A percentile compares a stretch with the other conserved stretches of the same genome.
phyloP scores from a whole-genome alignment of 2,113 vertebrate species.

The Ciconia boyciana region DNA sequence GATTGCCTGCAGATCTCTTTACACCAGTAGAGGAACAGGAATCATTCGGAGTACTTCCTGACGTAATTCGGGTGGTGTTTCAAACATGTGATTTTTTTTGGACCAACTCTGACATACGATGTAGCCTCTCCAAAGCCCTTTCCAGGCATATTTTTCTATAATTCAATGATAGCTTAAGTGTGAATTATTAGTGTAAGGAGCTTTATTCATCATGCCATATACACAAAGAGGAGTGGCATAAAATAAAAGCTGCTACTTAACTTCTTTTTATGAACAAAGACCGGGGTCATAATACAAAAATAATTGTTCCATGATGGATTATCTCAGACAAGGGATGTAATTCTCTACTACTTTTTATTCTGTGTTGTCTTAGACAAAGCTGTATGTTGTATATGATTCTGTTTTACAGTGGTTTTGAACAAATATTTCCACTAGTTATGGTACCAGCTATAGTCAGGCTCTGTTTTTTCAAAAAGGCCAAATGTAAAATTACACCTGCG shows the following conservation, averaged over 20 bases:
- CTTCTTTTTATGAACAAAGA: background rate
- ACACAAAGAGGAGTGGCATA: background rate
- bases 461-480: background rate
- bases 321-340: background rate
- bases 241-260: background rate
- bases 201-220: background rate
- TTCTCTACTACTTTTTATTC: background rate
- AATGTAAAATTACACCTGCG: background rate
- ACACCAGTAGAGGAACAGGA: background rate
- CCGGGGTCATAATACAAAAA: background rate
- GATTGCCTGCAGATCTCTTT: slow-evolving; percentile 16
- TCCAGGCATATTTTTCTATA: background rate
- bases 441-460: background rate
- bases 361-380: background rate
- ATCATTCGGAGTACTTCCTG: background rate
- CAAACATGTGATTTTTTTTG: background rate
- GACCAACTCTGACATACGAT: background rate
- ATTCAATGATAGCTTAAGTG: background rate
- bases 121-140: background rate
- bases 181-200: slow-evolving; percentile 4
- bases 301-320: background rate
- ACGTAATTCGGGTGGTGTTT: background rate
- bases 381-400: background rate
- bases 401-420: background rate
- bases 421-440: background rate